A percentile compares a stretch with the other conserved stretches of the same genome.
phyloP scores from a whole-genome alignment of 2,113 vertebrate genomes.

The Amazona guildingii region DNA sequence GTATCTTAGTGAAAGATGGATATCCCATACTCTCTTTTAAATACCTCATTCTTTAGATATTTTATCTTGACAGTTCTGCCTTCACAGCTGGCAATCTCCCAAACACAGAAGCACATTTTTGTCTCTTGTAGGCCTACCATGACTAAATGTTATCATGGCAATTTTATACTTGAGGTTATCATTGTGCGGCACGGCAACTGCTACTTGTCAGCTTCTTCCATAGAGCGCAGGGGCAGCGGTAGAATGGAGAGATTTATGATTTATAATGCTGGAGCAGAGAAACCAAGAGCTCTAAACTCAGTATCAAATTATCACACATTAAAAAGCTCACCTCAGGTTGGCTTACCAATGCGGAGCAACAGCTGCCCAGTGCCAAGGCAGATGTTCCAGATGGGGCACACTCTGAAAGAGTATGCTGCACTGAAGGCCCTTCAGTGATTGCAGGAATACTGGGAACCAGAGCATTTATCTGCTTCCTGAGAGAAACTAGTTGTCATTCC shows the following conservation, averaged over 20 bases:
- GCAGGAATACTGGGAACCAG: background rate
- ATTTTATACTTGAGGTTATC: constrained; percentile 44
- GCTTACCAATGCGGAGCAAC: background rate
- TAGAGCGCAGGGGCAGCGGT: background rate
- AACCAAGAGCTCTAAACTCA: background rate
- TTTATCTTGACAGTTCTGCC: constrained; percentile 63
- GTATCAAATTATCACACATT: background rate
- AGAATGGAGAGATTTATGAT: background rate
- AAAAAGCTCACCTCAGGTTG: background rate
- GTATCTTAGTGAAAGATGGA: constrained; percentile 62
- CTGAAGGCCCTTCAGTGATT: background rate
- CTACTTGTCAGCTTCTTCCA: constrained; percentile 1
- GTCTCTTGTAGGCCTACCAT: constrained; percentile 36
- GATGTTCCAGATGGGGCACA: background rate
- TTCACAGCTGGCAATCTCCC: constrained; percentile 52
- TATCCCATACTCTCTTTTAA: constrained; percentile 46
- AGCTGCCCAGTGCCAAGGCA: background rate
- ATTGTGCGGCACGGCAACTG: background rate
- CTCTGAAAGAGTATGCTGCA: background rate
- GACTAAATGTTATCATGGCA: constrained; percentile 44
- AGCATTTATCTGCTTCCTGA: background rate
- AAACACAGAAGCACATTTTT: constrained; percentile 49
- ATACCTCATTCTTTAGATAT: constrained; percentile 59
- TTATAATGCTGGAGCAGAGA: background rate
- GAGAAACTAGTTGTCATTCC: background rate